Conservation (phyloP, 1,140 invertebrate genomes). For the Pseudomyrmex gracilis region DNA sequence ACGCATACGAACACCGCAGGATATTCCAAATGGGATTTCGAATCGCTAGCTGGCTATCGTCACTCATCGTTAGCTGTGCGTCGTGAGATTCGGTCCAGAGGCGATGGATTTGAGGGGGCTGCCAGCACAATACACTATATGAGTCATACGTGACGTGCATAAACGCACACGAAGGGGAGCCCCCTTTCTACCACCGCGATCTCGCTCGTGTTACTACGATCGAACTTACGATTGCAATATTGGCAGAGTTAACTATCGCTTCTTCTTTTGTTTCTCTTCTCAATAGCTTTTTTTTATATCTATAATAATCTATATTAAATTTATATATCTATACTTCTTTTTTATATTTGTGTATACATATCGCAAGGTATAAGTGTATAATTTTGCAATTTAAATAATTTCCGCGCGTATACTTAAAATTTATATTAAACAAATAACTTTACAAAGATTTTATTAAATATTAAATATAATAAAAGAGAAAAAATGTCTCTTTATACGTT, state of each 20-base stretch:
- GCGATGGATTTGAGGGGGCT: constrained; percentile 49
- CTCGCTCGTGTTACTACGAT: constrained; percentile 10
- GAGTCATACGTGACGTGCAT: constrained; percentile 55
- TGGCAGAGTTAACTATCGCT: constrained; percentile 33
- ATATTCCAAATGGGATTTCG: constrained; percentile 49
- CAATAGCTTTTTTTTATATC: background rate
- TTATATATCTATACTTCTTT: no score
- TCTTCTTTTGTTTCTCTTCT: background rate
- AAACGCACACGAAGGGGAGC: constrained; percentile 27
- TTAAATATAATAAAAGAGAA: no score
- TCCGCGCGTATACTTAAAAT: background rate
- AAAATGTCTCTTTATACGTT: no score
- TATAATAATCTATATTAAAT: no score
- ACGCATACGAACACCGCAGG: constrained; percentile 35
- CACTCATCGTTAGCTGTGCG: constrained; percentile 53
- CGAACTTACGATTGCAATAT: constrained; percentile 26
- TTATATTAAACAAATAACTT: no score
- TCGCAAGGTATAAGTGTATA: no score
- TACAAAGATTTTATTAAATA: no score
- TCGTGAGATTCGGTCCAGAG: constrained; percentile 54
- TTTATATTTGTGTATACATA: no score
- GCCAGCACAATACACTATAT: constrained; percentile 28
- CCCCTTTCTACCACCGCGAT: constrained; percentile 42
- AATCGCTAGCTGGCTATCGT: constrained; percentile 45
- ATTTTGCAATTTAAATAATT: background rate